Base-by-base conservation (phyloP, 2,888 invertebrate species). In the Tenthredo scrophulariae region DNA sequence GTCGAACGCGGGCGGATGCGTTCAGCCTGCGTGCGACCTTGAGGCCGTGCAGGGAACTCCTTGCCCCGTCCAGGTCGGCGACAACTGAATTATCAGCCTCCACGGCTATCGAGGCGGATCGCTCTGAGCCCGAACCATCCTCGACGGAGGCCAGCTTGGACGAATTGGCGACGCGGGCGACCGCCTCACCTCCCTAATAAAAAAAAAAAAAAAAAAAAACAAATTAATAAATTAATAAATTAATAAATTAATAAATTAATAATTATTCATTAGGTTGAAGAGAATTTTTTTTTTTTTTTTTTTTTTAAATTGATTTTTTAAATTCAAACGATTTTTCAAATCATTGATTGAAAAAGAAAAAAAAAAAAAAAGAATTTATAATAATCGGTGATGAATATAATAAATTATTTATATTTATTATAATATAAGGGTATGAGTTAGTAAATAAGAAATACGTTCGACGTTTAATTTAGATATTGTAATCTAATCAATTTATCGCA, bases 71-170 rank as follows among this genome's bases (percentile, higher is more conserved):
- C 85, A 92, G 90, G 88, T 91, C 89, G 90, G 92, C 88, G 88
- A 90, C 88, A 87, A 91, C 88, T 87, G 89, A 87, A 87, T 89
- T 90, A 90, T 92, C 93, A 83, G 70, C 83, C 83, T 67, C 83
- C 10, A 70, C 67, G 46, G 67, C 83, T 70, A 70, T 83, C 65
- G 83, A 83, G 94, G 95, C 93, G 94, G 96, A 95, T 95, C 95
- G 95, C 95, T 95, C 95, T 94, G 96, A 95, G 95, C 95, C 96
- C 94, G 93, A 96, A 96, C 93, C 96, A 96, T 96, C 96, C 95
- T 96, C 96, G 94, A 96, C 95, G 96, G 96, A 95, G 96, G 96
- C 97, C 97, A 97, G 97, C 95, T 97, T 96, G 96, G 95, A 95
- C 94, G 91, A 91, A 92, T 91, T 92, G 92, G 93, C 93, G 93